Conservation (phyloP, 2,888 invertebrate species). For the Epistrophe eligans region DNA sequence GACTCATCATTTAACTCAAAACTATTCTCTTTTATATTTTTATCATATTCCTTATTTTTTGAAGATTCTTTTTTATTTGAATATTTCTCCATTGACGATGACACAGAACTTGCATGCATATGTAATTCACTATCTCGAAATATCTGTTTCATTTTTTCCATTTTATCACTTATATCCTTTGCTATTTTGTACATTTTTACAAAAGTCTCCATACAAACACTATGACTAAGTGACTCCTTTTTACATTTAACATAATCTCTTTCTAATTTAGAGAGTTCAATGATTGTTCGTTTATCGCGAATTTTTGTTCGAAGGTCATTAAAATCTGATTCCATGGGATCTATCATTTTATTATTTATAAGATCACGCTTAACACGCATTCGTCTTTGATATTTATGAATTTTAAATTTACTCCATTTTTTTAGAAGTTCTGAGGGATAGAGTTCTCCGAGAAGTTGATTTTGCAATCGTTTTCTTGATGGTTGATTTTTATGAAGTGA, state of each 20-base stretch:
- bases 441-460: not conserved
- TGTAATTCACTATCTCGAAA: conserved; percentile 79
- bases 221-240: conserved; percentile 77
- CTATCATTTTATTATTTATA: not conserved
- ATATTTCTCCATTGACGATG: conserved; percentile 73
- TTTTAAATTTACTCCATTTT: conserved; percentile 4
- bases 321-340: conserved; percentile 77
- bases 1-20: conserved; percentile 13
- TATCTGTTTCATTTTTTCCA: conserved; percentile 81
- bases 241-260: conserved; percentile 80
- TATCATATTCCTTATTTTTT: not conserved
- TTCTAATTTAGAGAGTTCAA: conserved; percentile 79
- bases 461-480: not conserved
- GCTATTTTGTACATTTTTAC: conserved; percentile 81
- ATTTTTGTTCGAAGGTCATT: conserved; percentile 79
- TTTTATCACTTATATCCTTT: conserved; percentile 80
- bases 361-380: conserved; percentile 17
- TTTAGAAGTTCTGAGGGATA: not conserved
- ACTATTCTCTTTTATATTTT: not conserved
- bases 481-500: not conserved
- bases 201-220: conserved; percentile 80
- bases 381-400: not conserved
- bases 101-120: conserved; percentile 61
- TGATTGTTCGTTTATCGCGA: conserved; percentile 79
- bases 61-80: not conserved